Percentiles rank a stretch among this genome's conserved stretches.
phyloP scores from a whole-genome alignment of 2,113 vertebrate species.

The Procapra przewalskii region DNA sequence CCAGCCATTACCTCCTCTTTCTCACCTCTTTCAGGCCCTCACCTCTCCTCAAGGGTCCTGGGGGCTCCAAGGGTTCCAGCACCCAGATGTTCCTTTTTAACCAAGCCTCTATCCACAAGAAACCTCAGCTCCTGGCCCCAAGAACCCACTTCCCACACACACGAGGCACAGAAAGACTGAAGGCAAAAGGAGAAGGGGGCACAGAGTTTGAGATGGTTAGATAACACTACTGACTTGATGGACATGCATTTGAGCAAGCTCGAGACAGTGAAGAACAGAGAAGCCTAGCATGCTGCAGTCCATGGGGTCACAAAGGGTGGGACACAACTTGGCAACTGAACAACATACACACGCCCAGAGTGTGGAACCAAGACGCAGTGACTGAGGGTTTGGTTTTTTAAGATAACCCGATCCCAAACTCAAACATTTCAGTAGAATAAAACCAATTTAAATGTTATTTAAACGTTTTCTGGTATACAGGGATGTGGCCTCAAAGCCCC shows the following conservation, averaged over 20 bases:
- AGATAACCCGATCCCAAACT: neutral
- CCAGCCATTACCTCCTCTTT: neutral
- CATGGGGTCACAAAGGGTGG: neutral
- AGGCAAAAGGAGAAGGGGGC: neutral
- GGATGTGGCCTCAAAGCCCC: neutral
- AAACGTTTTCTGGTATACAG: neutral
- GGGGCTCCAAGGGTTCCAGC: neutral
- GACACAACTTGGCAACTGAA: neutral
- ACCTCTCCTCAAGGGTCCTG: neutral
- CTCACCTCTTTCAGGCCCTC: neutral
- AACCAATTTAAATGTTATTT: neutral
- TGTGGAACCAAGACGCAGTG: neutral
- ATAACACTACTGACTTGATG: neutral
- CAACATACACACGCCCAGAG: no score
- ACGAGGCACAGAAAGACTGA: neutral
- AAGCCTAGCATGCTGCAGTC: neutral
- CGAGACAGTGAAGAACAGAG: neutral
- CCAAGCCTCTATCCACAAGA: neutral
- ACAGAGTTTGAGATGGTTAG: neutral
- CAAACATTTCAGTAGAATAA: neutral
- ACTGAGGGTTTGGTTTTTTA: neutral
- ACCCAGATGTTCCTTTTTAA: neutral
- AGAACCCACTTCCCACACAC: neutral
- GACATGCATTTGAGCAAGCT: neutral
- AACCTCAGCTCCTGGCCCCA: neutral